Evolutionary conservation across 2,888 invertebrate genomes (phyloP).

Genomic region (Morpho helenor): DNA sequence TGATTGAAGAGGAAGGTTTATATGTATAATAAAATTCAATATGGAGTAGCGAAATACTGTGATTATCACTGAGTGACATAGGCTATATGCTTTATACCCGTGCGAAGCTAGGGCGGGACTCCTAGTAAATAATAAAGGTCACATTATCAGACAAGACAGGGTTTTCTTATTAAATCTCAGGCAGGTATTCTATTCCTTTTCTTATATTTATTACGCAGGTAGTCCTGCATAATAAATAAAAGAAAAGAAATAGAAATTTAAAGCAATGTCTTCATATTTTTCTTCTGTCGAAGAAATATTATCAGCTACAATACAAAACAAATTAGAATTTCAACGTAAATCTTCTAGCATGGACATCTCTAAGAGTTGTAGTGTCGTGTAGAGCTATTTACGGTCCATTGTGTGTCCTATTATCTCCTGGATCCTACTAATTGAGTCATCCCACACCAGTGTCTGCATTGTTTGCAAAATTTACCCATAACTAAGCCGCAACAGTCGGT

Average conservation of each 20-base stretch:
- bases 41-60: too few species aligned
- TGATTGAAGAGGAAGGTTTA: too few species aligned
- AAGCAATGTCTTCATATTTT: neutral
- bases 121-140: too few species aligned
- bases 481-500: conserved; percentile 42
- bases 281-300: conserved; percentile 6
- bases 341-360: conserved; percentile 23
- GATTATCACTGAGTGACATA: too few species aligned
- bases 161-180: too few species aligned
- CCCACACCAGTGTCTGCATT: conserved; percentile 62
- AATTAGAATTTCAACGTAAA: conserved; percentile 25
- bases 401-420: conserved; percentile 56
- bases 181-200: too few species aligned
- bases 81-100: too few species aligned
- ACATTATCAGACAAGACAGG: too few species aligned
- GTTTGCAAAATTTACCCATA: conserved; percentile 71
- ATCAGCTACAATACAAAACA: neutral
- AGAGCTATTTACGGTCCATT: conserved; percentile 63
- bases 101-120: too few species aligned
- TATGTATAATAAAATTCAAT: too few species aligned
- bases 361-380: conserved; percentile 31
- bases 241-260: neutral
- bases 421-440: conserved; percentile 71
- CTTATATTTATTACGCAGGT: too few species aligned
- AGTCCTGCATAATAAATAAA: conserved; percentile 28